Evolutionary conservation across 2,797 vertebrate species (phyloP).

Genomic region (Sebastolobus alascanus): DNA sequence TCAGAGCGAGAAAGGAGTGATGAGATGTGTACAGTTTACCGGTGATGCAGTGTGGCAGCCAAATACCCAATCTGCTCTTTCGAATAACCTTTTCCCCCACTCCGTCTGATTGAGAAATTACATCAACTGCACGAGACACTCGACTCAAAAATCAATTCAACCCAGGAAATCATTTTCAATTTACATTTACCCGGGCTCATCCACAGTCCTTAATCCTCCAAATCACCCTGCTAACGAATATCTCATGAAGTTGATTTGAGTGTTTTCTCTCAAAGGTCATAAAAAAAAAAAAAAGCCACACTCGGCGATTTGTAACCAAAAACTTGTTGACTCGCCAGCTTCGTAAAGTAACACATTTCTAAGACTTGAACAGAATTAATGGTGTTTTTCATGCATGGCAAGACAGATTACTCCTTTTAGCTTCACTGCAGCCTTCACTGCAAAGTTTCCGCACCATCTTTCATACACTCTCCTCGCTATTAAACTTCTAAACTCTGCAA

Average conservation of each 20-base stretch:
- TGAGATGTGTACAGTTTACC: constrained; percentile 22
- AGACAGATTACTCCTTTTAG: constrained; percentile 53
- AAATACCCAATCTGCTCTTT: constrained; percentile 35
- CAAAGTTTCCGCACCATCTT: constrained; percentile 55
- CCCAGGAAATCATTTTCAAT: constrained; percentile 18
- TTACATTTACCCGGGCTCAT: constrained; percentile 14
- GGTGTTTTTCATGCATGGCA: constrained; percentile 53
- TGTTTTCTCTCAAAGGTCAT: constrained; percentile 49
- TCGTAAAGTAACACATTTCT: constrained; percentile 49
- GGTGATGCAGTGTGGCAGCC: constrained; percentile 22
- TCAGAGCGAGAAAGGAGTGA: constrained; percentile 30
- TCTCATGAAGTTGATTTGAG: constrained; percentile 36
- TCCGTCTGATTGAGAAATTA: constrained; percentile 53
- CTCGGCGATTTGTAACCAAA: constrained; percentile 44
- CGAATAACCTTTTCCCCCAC: constrained; percentile 20
- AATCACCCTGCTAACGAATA: constrained; percentile 20
- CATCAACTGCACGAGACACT: constrained; percentile 26
- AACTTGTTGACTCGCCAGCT: constrained; percentile 37
- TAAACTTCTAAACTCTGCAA: constrained; percentile 48
- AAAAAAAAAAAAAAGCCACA: constrained; percentile 14
- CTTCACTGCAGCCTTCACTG: constrained; percentile 46
- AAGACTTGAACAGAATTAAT: constrained; percentile 56
- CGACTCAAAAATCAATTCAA: constrained; percentile 27
- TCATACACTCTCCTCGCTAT: constrained; percentile 33
- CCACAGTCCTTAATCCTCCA: constrained; percentile 7